Conservation (phyloP, 2,113 vertebrate species). For the Psettodes erumei region DNA sequence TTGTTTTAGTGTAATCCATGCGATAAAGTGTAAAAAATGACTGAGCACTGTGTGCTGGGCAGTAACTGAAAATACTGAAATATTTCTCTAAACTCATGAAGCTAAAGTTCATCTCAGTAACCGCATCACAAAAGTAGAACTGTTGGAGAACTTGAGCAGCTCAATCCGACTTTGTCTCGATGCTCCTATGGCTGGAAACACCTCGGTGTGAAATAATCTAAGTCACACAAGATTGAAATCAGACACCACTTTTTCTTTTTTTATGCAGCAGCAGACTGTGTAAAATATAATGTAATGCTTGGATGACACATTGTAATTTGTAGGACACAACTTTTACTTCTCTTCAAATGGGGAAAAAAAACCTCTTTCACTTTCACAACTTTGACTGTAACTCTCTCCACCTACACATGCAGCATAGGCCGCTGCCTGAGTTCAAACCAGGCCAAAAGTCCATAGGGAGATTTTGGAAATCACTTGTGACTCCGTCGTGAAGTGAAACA, state of each 20-base stretch:
- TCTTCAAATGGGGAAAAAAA: slow-evolving; percentile 5
- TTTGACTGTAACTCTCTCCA: background rate
- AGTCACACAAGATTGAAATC: background rate
- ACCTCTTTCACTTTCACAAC: background rate
- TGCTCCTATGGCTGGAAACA: background rate
- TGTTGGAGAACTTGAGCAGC: background rate
- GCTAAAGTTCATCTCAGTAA: background rate
- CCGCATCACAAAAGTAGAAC: background rate
- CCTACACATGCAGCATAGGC: background rate
- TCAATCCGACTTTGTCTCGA: background rate
- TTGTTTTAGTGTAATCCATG: too few relatives aligned
- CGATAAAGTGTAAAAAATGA: too few relatives aligned
- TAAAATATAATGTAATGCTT: background rate
- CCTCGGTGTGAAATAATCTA: background rate
- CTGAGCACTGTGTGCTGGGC: too few relatives aligned
- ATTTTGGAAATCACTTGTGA: background rate
- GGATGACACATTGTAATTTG: background rate
- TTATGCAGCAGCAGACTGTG: slow-evolving; percentile 6
- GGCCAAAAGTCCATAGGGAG: slow-evolving; percentile 3
- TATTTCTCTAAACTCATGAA: background rate
- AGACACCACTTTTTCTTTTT: background rate
- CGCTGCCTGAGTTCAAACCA: slow-evolving; percentile 13
- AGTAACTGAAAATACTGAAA: background rate
- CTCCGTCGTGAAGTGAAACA: background rate
- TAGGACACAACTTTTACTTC: background rate